Evolutionary conservation across 2,113 vertebrate genomes (phyloP).

Genomic region (Oncorhynchus keta): DNA sequence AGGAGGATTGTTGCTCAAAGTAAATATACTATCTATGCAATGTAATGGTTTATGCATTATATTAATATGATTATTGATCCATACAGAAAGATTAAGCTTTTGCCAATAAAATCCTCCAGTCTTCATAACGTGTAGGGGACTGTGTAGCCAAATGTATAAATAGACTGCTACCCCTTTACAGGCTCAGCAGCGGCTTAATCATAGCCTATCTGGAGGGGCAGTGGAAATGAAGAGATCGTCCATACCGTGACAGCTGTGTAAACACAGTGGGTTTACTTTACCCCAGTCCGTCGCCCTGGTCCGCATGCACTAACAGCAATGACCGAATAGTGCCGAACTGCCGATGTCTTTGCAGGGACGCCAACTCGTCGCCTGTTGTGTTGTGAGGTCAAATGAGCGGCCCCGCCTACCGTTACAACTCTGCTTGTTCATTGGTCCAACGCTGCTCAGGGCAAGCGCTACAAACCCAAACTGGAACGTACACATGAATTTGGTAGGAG

Average conservation of each 20-base stretch:
- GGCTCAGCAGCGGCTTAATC: background rate
- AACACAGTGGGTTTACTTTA: slow-evolving; percentile 23
- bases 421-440: slow-evolving; percentile 60
- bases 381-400: background rate
- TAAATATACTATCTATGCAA: too few relatives aligned
- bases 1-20: too few relatives aligned
- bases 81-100: too few relatives aligned
- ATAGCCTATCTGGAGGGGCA: background rate
- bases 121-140: too few relatives aligned
- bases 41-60: too few relatives aligned
- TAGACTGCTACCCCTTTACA: background rate
- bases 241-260: slow-evolving; percentile 45
- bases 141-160: too few relatives aligned
- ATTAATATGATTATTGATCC: too few relatives aligned
- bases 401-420: slow-evolving; percentile 49
- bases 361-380: background rate
- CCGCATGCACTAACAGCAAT: background rate
- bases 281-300: too few relatives aligned
- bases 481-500: slow-evolving; percentile 33
- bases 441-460: slow-evolving; percentile 46
- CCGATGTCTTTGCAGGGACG: background rate
- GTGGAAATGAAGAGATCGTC: slow-evolving; percentile 15
- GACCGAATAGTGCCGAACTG: background rate
- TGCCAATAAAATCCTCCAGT: too few relatives aligned
- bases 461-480: slow-evolving; percentile 60